Evolutionary conservation across 2,797 vertebrate genomes (phyloP), one percentile per base, ranked within the genome.

Genomic region (Ctenochaetus hawaiiensis): DNA sequence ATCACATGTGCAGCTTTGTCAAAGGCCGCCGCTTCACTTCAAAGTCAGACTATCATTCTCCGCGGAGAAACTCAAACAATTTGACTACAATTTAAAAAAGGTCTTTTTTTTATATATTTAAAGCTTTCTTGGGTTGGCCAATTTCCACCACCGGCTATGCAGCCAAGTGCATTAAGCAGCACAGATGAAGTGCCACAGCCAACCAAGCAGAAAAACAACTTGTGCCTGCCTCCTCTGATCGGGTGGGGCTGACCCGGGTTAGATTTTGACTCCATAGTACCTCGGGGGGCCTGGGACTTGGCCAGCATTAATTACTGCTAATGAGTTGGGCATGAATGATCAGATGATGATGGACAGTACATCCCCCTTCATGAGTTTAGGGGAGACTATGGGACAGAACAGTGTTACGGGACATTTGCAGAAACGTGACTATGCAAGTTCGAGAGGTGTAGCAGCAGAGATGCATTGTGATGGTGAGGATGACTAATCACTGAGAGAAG

Each of bases 251-350:
- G 30, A 34, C 30, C 30, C 30, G 58, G 69, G 75, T 75, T 59
- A 26, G 51, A 60, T 65, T 65, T 70, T 62, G 62, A 80, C 80
- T 78, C 64, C 14, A 22, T 39, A 52, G 51, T 68, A 82, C 90
- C 80, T 45, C 20, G 51, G 69, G 90, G 11, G 1, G 41, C 61
- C 45, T 77, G 82, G 79, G 75, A 79, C 30, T 34, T 34, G 6
- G 30, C 72, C 75, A 86, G 84, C 80, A 79, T 92, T 92, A 92
- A 93, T 92, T 89, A 90, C 64, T 71, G 77, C 85, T 91, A 91
- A 93, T 90, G 83, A 93, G 88, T 74, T 81, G 61, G 87, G 80
- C 68, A 85, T 88, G 87, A 91, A 59, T 75, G 85, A 86, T 76
- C 78, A 71, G 79, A 67, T 78, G 80, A 70, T 81, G 81, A 87